Conservation (phyloP, 2,888 invertebrate species). For the Rhogogaster chlorosoma region DNA sequence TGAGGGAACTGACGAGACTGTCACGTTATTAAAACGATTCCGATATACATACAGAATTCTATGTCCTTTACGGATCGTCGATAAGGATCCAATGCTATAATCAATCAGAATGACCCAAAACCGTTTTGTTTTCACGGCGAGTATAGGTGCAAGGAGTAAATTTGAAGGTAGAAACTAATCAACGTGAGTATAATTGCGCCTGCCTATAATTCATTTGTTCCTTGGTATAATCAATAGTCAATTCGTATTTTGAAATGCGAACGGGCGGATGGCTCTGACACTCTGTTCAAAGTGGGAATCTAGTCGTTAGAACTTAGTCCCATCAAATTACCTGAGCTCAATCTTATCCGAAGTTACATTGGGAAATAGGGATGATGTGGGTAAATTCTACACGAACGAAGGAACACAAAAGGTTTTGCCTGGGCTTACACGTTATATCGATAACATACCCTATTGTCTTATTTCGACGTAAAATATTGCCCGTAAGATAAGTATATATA, state of each 20-base stretch:
- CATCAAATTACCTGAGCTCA: constrained; percentile 25
- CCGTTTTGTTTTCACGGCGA: background rate
- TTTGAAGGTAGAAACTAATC: constrained; percentile 1
- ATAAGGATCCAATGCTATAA: background rate
- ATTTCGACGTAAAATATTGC: background rate
- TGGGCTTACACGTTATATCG: background rate
- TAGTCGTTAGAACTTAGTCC: constrained; percentile 2
- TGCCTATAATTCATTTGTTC: background rate
- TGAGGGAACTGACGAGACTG: background rate
- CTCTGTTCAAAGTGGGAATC: background rate
- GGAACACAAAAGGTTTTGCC: background rate
- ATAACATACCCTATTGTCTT: background rate
- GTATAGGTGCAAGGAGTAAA: background rate
- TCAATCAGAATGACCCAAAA: background rate
- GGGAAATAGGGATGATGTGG: background rate
- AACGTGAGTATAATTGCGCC: background rate
- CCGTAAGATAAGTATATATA: background rate
- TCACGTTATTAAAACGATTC: background rate
- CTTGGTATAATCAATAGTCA: constrained; percentile 31
- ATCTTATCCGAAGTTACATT: background rate
- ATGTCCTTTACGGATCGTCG: background rate
- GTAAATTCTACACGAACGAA: background rate
- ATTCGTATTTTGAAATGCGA: constrained; percentile 23
- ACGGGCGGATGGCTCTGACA: constrained; percentile 3
- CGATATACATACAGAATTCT: background rate